Percentiles rank a stretch among this genome's conserved stretches.
These are phyloP conservation scores for Morpho deidamia DNA, from an alignment of 2,888 invertebrate genomes.

Conservation along the genomic window DNA sequence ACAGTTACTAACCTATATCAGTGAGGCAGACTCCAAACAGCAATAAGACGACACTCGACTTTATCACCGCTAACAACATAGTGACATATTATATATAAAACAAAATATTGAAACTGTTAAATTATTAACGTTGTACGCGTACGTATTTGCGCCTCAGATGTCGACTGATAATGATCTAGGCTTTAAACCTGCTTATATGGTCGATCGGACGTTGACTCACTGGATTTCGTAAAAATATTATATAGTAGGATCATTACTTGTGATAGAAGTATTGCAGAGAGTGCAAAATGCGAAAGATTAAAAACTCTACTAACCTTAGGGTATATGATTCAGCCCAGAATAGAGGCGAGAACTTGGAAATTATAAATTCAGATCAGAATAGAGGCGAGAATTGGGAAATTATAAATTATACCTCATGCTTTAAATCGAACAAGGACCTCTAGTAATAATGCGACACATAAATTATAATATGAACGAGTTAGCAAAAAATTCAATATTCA, in stretches of 20 bases:
- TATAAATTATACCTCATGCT: no score
- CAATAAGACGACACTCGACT: constrained; percentile 67
- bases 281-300: no score
- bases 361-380: no score
- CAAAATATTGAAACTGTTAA: constrained; percentile 35
- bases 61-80: constrained; percentile 67
- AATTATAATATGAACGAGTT: no score
- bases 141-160: constrained; percentile 41
- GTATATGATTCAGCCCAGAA: no score
- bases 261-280: no score
- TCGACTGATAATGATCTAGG: constrained; percentile 65
- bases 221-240: constrained; percentile 28
- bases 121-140: constrained; percentile 41
- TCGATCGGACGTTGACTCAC: constrained; percentile 34
- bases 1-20: constrained; percentile 65
- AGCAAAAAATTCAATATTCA: no score
- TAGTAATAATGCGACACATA: no score
- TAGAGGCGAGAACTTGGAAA: no score
- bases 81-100: constrained; percentile 35
- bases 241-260: constrained; percentile 24
- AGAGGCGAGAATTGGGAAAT: no score
- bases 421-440: no score
- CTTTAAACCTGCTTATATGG: constrained; percentile 62
- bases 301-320: no score
- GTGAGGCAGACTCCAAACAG: constrained; percentile 52